Base-by-base conservation (phyloP, 2,113 vertebrate genomes). In the Rhabdornis inornatus region DNA sequence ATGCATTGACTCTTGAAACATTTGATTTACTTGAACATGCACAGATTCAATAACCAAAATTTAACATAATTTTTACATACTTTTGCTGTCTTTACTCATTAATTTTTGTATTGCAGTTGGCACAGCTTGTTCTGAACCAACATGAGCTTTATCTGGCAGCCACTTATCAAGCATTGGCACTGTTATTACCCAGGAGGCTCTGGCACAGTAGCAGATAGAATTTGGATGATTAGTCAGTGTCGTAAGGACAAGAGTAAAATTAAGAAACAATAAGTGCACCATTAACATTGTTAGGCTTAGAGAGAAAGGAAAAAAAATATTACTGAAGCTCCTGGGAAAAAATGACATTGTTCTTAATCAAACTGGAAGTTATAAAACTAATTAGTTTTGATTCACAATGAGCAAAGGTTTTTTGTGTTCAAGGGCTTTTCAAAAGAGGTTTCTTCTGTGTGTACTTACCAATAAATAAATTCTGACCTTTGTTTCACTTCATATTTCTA, bases 211-310 rank as follows among this genome's bases (percentile, higher is more conserved):
- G 71, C 30, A 92, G 76, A 92, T 49, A 94, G 40, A 28, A 49
- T 71, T 89, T 83, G 40, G 40, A 83, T 61, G 71, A 86, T 93
- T 83, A 92, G 42, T 83, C 83, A 93, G 59, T 88, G 88, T 83
- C 45, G 21, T 4, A 5, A 94, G 77, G 37, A 88, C 69, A 47
- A 69, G 37, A 94, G 33, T 50, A 86, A 95, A 94, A 94, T 93
- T 83, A 92, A 88, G 79, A 92, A 93, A 88, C 42, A 90, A 17
- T 83, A 95, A 95, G 24, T 33, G 78, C 19, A 68, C 64, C 57
- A 83, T 74, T 92, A 95, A 80, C 68, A 80, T 33, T 75, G 11
- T 56, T 72, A 39, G 59, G 30, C 28, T 59, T 78, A 74, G 33
- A 93, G 12, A 76, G 31, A 59, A 70, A 39, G 28, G 25, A 85